Percentiles rank a stretch among this genome's conserved stretches.
phyloP scores from a whole-genome alignment of 2,888 invertebrate genomes.

The Phortica magna region DNA sequence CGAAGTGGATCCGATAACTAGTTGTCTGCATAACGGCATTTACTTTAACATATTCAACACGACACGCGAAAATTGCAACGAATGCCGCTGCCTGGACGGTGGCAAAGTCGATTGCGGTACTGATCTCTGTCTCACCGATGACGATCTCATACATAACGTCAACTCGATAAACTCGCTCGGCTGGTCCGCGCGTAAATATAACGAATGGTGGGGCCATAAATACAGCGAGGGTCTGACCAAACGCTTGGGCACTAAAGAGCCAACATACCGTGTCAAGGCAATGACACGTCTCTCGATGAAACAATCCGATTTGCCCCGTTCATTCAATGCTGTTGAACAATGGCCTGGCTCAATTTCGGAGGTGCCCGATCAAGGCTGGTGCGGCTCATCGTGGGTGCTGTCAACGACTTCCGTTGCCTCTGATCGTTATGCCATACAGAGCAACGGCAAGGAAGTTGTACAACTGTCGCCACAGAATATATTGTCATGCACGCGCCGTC shows the following conservation, averaged over 20 bases:
- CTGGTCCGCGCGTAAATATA: constrained; percentile 91
- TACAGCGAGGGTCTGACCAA: constrained; percentile 88
- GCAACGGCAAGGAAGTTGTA: constrained; percentile 86
- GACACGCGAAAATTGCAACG: constrained; percentile 84
- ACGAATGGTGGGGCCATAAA: constrained; percentile 90
- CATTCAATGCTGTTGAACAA: constrained; percentile 87
- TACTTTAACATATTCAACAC: constrained; percentile 79
- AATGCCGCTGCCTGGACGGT: constrained; percentile 81
- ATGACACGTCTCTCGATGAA: constrained; percentile 74
- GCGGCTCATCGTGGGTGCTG: constrained; percentile 96
- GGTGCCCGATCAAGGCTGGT: constrained; percentile 84
- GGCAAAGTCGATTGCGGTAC: constrained; percentile 81
- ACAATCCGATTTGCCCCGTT: constrained; percentile 80
- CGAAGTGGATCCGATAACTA: constrained; percentile 63
- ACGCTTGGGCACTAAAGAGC: constrained; percentile 83
- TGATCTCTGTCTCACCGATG: constrained; percentile 87
- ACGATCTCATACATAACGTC: constrained; percentile 83
- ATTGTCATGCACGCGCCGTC: constrained; percentile 88
- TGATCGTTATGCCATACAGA: constrained; percentile 91
- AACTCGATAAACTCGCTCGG: constrained; percentile 81
- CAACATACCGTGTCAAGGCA: constrained; percentile 75
- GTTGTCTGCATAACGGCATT: constrained; percentile 80
- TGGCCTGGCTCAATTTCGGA: constrained; percentile 88
- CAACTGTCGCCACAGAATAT: constrained; percentile 90
- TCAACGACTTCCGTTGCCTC: constrained; percentile 90